A percentile compares a stretch with the other conserved stretches of the same genome.
phyloP scores from a whole-genome alignment of 2,797 vertebrate species.

The Ctenochaetus hawaiiensis region DNA sequence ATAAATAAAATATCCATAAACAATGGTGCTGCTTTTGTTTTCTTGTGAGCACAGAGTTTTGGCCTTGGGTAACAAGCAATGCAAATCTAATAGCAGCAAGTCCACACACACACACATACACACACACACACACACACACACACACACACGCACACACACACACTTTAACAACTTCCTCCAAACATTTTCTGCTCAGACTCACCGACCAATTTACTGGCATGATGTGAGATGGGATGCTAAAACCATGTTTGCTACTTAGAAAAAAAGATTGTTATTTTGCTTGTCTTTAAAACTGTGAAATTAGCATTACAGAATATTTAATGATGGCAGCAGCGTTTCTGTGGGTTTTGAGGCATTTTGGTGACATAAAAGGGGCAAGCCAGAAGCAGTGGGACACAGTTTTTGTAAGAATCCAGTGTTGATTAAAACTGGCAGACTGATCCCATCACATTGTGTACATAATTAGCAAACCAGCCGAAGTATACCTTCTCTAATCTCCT shows the following conservation, averaged over 20 bases:
- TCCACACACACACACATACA: not conserved
- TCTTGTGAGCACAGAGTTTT: constrained; percentile 40
- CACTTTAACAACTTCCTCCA: constrained; percentile 27
- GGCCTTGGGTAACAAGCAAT: constrained; percentile 54
- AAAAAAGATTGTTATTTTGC: constrained; percentile 46
- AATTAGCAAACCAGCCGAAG: constrained; percentile 75
- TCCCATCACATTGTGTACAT: constrained; percentile 71
- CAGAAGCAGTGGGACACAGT: constrained; percentile 46
- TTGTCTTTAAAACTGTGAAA: constrained; percentile 71
- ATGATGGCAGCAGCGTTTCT: constrained; percentile 53
- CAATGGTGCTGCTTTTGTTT: constrained; percentile 30
- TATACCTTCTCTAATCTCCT: constrained; percentile 71
- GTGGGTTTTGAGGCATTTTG: constrained; percentile 60
- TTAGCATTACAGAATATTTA: constrained; percentile 65
- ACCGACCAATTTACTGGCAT: constrained; percentile 43
- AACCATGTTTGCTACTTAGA: constrained; percentile 27
- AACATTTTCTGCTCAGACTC: constrained; percentile 34
- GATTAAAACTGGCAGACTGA: constrained; percentile 75
- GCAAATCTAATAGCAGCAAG: constrained; percentile 29
- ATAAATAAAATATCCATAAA: constrained; percentile 63
- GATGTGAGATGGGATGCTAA: constrained; percentile 39
- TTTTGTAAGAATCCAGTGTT: constrained; percentile 51
- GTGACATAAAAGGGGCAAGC: constrained; percentile 70
- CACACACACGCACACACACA: too few species aligned
- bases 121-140: too few species aligned